Conservation (phyloP, 2,888 invertebrate species). For the Acleris holmiana region DNA sequence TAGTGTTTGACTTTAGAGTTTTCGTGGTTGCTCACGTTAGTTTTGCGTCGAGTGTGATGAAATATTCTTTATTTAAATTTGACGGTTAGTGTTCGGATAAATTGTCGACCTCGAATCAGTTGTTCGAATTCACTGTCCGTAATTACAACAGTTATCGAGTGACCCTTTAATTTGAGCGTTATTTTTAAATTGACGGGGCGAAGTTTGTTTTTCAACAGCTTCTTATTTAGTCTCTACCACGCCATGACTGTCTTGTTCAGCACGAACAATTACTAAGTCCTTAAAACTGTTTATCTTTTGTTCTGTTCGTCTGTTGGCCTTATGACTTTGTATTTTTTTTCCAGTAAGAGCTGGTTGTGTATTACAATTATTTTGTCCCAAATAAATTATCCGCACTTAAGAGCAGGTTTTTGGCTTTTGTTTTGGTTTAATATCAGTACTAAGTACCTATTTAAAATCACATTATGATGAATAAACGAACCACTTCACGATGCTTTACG, state of each 20-base stretch:
- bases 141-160: conserved; percentile 60
- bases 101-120: conserved; percentile 76
- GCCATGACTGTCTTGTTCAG: conserved; percentile 9
- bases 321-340: too few relatives aligned
- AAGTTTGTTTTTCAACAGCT: conserved; percentile 23
- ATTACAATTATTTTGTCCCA: too few relatives aligned
- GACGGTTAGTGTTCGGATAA: conserved; percentile 77
- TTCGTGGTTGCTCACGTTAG: conserved; percentile 34
- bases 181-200: conserved; percentile 34
- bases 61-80: conserved; percentile 76
- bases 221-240: conserved; percentile 12
- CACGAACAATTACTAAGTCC: not conserved
- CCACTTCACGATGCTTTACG: too few relatives aligned
- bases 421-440: too few relatives aligned
- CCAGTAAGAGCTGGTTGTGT: too few relatives aligned
- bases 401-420: too few relatives aligned
- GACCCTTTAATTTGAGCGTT: conserved; percentile 62
- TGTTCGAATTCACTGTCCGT: conserved; percentile 75
- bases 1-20: conserved; percentile 38
- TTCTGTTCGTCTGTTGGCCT: too few relatives aligned
- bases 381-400: too few relatives aligned
- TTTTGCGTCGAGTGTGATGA: conserved; percentile 56
- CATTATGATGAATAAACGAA: too few relatives aligned
- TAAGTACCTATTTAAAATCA: too few relatives aligned
- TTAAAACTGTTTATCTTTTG: too few relatives aligned